Base-by-base conservation (phyloP, 1,140 invertebrate species). In the Papilio xuthus region DNA sequence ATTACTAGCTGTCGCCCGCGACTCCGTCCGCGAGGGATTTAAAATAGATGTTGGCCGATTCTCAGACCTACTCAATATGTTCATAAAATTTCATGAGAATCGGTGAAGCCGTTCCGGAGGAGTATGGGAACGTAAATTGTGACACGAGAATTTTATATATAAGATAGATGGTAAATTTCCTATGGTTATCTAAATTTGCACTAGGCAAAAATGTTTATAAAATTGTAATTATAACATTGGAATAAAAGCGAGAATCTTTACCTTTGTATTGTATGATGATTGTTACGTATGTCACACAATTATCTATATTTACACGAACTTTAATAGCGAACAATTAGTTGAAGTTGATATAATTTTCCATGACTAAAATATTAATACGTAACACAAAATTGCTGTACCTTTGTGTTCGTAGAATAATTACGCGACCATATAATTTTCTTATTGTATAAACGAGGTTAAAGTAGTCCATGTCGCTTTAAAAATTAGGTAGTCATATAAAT, bases 291-390 rank as follows among this genome's bases (percentile, higher is more conserved):
- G 60, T 67, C 60, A 67, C 60, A 15, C 60, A 28, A 67, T 67
- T 32, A 67, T 28, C 26, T 67, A 67, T 67, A 26, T 67, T 67
- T 63, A 63, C 26, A 67, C 26, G 15, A 28, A 32, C 26, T 60
- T 60, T 67, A 67, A 67, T 67, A 32, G 26, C 60, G 60, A 15
- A 26, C 13, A 67, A 67, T 67, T 28, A 67, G 26, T 67, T 28
- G 60, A 32, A 67, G 26, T 67, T 67, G 60, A 67, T 67, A 67
- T 67, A 32, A 73, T 73, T 73, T 73, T 73, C 71, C 71, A 73
- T 50, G 42, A 50, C 20, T 73, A 73, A 47, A 47, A 73, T 50
- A 50, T 26, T 32, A 73, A 73, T 26, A 47, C 71, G 20, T 44
- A 41, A 72, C 26, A 32, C 60, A 28, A 32, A 67, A 67, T 67